These are phyloP conservation scores for Charadrius vociferus DNA, from an alignment of 2,113 vertebrate species.

Conservation along the genomic window DNA sequence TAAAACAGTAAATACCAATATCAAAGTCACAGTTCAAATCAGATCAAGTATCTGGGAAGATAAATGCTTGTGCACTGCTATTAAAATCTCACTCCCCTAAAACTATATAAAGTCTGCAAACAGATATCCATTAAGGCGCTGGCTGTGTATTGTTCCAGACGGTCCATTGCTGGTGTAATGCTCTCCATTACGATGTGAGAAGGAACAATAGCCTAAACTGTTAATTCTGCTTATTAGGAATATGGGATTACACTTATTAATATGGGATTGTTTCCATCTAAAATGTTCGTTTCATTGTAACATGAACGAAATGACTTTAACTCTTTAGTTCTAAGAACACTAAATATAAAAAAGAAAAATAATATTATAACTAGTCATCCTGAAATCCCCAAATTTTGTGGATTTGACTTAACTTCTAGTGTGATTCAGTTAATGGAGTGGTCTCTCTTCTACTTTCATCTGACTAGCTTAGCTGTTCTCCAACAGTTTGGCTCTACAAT, in stretches of 20 bases:
- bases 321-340: neutral
- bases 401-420: neutral
- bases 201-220: neutral
- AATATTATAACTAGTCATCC: neutral
- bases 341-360: neutral
- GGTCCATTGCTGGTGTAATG: neutral
- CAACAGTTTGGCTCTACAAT: neutral
- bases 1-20: slow-evolving; percentile 41
- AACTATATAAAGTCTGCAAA: slow-evolving; percentile 10
- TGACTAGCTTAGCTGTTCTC: neutral
- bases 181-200: neutral
- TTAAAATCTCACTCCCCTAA: slow-evolving; percentile 41
- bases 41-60: slow-evolving; percentile 48
- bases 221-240: neutral
- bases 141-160: neutral
- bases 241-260: neutral
- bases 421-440: neutral
- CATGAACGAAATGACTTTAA: neutral
- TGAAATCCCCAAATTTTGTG: neutral
- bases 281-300: neutral
- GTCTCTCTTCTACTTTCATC: neutral
- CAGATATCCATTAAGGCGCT: neutral
- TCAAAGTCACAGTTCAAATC: slow-evolving; percentile 52
- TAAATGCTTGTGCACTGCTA: slow-evolving; percentile 31
- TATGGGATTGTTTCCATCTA: neutral